Evolutionary conservation across 1,140 invertebrate species (phyloP), one percentile per base, ranked within the genome.

Genomic region (Scylla paramamosain): DNA sequence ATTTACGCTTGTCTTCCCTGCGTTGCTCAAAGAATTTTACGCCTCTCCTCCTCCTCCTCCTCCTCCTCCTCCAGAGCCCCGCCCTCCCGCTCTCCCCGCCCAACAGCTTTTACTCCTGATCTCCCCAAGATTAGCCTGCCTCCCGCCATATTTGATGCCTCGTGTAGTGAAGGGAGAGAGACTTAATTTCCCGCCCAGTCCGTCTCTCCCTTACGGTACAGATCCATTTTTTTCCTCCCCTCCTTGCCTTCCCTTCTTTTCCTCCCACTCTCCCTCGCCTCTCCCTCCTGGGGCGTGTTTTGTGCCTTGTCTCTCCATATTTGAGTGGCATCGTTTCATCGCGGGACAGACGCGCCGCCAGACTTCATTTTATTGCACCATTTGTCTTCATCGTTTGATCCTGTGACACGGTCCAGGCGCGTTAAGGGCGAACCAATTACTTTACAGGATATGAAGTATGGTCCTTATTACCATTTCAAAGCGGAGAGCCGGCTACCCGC

Each of bases 311-410:
- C 84, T 25, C 84, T 45, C 93, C 93, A 94, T 91, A 91, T 94
- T 82, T 94, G 93, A 94, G 29, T 91, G 87, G 59, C 93, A 90
- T 94, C 86, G 31, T 25, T 89, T 87, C 86, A 94, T 89, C 84
- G 87, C 59, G 39, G 31, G 84, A 88, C 84, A 89, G 52, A 88
- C 86, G 83, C 93, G 25, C 39, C 31, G 93, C 93, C 88, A 84
- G 93, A 94, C 87, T 94, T 83, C 93, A 29, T 91, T 91, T 91
- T 91, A 90, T 82, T 28, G 39, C 25, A 31, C 82, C 89, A 95
- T 95, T 91, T 91, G 86, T 95, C 94, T 95, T 95, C 94, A 95
- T 95, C 94, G 94, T 91, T 95, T 91, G 93, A 94, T 94, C 93
- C 93, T 91, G 93, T 94, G 93, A 94, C 93, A 91, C 82, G 93